phyloP scores from a whole-genome alignment of 2,113 vertebrate species.

The Grantiella picta region DNA sequence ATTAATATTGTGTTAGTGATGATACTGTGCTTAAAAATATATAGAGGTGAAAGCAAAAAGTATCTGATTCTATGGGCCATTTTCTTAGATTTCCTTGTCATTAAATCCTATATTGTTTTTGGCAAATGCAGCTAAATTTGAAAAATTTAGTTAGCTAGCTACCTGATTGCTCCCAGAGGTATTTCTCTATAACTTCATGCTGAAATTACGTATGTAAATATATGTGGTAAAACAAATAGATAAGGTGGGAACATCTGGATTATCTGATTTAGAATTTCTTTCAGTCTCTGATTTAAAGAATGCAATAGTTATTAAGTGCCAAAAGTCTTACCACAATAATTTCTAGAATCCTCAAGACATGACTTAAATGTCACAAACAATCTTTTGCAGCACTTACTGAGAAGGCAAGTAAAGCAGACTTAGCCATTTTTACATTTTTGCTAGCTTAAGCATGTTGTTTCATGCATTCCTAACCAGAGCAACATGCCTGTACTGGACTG shows the following conservation, averaged over 20 bases:
- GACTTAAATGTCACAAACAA: neutral
- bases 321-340: neutral
- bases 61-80: neutral
- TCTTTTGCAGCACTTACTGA: neutral
- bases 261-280: neutral
- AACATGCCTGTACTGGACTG: neutral
- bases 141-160: neutral
- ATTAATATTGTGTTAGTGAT: neutral
- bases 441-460: neutral
- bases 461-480: neutral
- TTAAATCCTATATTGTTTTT: neutral
- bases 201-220: neutral
- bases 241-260: neutral
- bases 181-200: neutral
- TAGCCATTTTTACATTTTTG: neutral
- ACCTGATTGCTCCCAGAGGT: neutral
- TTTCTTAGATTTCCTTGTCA: neutral
- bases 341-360: neutral
- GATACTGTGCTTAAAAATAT: neutral
- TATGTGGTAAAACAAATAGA: neutral
- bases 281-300: neutral
- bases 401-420: neutral
- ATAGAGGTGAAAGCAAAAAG: neutral
- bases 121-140: neutral
- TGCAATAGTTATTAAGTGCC: neutral